Base-by-base conservation (phyloP, 2,113 vertebrate genomes). In the Planiliza haematocheilus region DNA sequence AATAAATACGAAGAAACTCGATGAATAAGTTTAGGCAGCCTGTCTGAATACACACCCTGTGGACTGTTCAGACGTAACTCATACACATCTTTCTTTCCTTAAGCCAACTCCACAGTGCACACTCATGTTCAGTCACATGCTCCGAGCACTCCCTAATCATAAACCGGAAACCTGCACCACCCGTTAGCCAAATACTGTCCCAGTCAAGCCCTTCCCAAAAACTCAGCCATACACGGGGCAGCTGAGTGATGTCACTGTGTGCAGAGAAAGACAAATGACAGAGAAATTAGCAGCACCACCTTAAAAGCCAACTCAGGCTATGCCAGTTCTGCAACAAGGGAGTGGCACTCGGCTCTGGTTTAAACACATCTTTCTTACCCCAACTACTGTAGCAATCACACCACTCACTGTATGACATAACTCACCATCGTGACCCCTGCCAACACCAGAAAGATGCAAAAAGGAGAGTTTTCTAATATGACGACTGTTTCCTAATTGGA, bases 381-480 rank as follows among this genome's bases (percentile, higher is more conserved):
- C 11, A 10, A 45, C 24, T 37, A 66, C 46, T 59, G 43, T 41
- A 55, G 18, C 17, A 59, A 74, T 74, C 52, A 64, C 12, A 80
- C 43, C 18, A 37, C 64, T 42, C 46, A 21, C 58, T 58, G 34
- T 2, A 56, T 63, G 63, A 74, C 61, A 71, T 10, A 86, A 91
- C 83, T 86, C 86, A 91, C 90, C 89, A 70, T 77, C 8, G 42
- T 64, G 77, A 87, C 63, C 79, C 39, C 50, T 79, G 76, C 57
- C 69, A 85, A 49, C 78, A 66, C 43, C 70, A 71, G 60, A 85
- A 75, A 36, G 86, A 55, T 77, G 79, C 77, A 86, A 88, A 90
- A 86, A 89, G 83, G 83, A 88, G 83, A 81, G 10, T 75, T 90
- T 88, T 86, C 64, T 91, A 86, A 87, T 53, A 66, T 69, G 81